Base-by-base conservation (phyloP, 2,888 invertebrate genomes). In the Heteromurus nitidus region DNA sequence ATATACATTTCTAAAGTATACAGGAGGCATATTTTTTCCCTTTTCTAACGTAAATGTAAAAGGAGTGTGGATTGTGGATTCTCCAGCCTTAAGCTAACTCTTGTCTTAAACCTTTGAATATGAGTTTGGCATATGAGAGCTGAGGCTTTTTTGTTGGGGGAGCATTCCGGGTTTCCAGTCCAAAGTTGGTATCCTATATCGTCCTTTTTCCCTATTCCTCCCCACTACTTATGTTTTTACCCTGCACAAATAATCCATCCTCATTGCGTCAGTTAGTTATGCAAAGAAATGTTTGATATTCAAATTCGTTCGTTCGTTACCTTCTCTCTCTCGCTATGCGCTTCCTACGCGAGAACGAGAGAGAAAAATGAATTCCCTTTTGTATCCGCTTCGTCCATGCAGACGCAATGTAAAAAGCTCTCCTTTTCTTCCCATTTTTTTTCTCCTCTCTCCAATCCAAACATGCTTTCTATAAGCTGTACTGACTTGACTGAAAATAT, bases 201-300 rank as follows among this genome's bases (percentile, higher is more conserved):
- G 26, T 68, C 42, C 22, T 50, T 60, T 47, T 26, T 20, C 31
- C 53, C 67, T 24, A 50, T 31, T 58, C 58, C 20, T n/a, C 50
- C 26, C n/a, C n/a, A 20, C 55, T 69, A 30, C 72, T 55, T 53
- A 3, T 31, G n/a, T 73, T 65, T 53, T 75, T n/a, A n/a, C 60
- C 68, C 75, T 20, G 58, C 20, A 53, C 62, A 68, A 69, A 77
- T 77, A 77, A 70, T 77, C 69, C 69, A 70, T 64, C 70, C 53
- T 62, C 70, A 72, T 72, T 79, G 65, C 72, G 55, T 79, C 65
- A 55, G 62, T 79, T 79, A 70, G 77, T 72, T 79, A 65, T 72
- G 79, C 72, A 79, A 79, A 79, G 72, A 72, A 72, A 79, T 79
- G 79, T 72, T 79, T 79, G 79, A 70, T 79, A 79, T 79, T 79